These are phyloP conservation scores for Myiotriccus ornatus DNA, from an alignment of 2,797 vertebrate species.

Conservation along the genomic window DNA sequence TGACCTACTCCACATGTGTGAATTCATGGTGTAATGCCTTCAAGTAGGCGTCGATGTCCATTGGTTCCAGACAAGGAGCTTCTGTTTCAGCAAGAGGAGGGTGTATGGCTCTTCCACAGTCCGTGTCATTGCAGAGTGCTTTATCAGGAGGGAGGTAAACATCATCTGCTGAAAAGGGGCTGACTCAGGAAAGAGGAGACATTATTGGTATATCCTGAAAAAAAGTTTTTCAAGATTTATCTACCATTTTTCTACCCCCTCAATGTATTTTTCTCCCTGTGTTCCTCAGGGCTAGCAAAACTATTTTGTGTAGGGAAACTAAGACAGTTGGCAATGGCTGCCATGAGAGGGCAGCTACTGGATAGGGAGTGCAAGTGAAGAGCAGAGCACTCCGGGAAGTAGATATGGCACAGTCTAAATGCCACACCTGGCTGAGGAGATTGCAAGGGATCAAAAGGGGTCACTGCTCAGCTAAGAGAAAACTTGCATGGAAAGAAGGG, in stretches of 20 bases:
- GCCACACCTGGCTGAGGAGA: not conserved
- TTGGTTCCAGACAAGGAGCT: not conserved
- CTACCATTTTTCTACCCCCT: not conserved
- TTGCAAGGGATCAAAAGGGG: not conserved
- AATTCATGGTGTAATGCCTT: not conserved
- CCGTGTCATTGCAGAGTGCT: rapidly evolving
- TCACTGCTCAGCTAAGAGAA: not conserved
- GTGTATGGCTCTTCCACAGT: not conserved
- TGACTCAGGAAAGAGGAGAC: not conserved
- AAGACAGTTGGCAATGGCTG: not conserved
- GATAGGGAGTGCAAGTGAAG: not conserved
- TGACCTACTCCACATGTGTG: not conserved
- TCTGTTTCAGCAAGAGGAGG: not conserved
- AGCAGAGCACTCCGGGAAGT: not conserved
- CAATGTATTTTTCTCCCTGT: rapidly evolving
- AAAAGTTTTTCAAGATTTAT: not conserved
- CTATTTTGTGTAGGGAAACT: not conserved
- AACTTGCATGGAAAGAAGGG: not conserved
- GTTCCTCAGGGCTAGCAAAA: not conserved
- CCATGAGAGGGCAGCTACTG: not conserved
- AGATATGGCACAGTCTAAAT: not conserved
- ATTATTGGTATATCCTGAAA: not conserved
- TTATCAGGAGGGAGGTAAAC: not conserved
- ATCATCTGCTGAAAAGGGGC: not conserved
- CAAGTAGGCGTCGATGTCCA: not conserved